These are phyloP conservation scores for Myotis brandtii DNA, from an alignment of 2,113 vertebrate genomes.

Conservation along the genomic window DNA sequence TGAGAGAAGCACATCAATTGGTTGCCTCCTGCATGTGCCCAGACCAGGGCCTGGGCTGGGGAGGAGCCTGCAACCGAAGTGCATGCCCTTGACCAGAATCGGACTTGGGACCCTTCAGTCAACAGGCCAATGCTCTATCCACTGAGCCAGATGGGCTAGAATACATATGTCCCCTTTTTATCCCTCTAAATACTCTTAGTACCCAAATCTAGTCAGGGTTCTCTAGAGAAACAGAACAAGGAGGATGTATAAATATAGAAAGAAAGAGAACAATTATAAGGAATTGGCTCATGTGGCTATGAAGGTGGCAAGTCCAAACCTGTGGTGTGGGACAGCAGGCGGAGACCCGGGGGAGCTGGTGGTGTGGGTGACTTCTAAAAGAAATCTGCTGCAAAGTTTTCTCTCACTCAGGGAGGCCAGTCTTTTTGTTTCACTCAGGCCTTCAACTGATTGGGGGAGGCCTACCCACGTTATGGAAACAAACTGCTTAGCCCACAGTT, in stretches of 20 bases:
- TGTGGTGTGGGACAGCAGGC: not conserved
- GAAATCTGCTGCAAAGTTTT: not conserved
- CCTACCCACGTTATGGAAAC: not conserved
- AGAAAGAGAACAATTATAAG: not conserved
- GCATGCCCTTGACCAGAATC: no score
- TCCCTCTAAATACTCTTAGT: not conserved
- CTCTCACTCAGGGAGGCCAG: not conserved
- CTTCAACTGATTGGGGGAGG: not conserved
- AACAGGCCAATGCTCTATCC: no score
- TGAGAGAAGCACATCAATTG: no score
- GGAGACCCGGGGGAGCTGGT: not conserved
- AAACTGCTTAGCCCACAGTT: not conserved
- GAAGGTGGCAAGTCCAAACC: not conserved
- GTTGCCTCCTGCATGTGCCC: no score
- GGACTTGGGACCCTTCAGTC: no score
- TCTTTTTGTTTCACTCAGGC: not conserved
- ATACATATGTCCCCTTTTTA: no score
- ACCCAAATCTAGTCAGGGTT: not conserved
- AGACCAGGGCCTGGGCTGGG: no score
- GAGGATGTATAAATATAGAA: not conserved
- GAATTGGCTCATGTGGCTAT: not conserved
- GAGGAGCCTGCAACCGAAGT: no score
- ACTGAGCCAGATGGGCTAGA: no score
- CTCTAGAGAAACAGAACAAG: not conserved
- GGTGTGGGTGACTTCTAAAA: no score